Conservation (phyloP, 2,888 invertebrate species). For the Cephus spinipes region DNA sequence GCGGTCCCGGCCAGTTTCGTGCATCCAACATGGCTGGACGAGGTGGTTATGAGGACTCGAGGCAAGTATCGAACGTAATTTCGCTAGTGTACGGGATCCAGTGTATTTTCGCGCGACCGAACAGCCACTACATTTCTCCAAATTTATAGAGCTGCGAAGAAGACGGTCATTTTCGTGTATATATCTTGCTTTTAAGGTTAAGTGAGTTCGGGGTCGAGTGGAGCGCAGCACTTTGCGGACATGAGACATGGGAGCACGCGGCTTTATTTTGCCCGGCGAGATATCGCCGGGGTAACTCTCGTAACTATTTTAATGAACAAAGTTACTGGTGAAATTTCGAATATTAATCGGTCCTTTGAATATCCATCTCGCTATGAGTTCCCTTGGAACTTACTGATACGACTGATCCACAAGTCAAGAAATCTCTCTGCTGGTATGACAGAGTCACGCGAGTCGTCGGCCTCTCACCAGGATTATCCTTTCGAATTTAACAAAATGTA, state of each 20-base stretch:
- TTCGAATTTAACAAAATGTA: no score
- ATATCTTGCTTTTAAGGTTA: slow-evolving; percentile 45
- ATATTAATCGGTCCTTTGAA: no score
- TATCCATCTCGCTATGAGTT: no score
- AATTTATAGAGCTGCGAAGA: no score
- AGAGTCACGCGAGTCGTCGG: background rate
- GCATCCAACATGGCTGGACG: slow-evolving; percentile 89
- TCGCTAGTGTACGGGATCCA: slow-evolving; percentile 11
- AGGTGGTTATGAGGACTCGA: slow-evolving; percentile 87
- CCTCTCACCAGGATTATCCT: no score
- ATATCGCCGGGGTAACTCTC: background rate
- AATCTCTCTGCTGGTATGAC: background rate
- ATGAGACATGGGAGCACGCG: slow-evolving; percentile 48
- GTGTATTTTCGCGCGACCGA: background rate
- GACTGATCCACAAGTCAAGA: slow-evolving; percentile 1
- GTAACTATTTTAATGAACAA: no score
- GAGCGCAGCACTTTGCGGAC: slow-evolving; percentile 49
- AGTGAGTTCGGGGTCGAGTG: slow-evolving; percentile 43
- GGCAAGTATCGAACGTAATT: slow-evolving; percentile 70
- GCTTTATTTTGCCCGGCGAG: slow-evolving; percentile 47
- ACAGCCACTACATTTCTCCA: no score
- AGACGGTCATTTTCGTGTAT: slow-evolving; percentile 11
- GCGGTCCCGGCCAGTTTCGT: slow-evolving; percentile 62
- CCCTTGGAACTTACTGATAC: background rate
- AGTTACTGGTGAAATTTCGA: no score